Conservation (phyloP, 2,797 vertebrate genomes). For the Sebastes nivosus region DNA sequence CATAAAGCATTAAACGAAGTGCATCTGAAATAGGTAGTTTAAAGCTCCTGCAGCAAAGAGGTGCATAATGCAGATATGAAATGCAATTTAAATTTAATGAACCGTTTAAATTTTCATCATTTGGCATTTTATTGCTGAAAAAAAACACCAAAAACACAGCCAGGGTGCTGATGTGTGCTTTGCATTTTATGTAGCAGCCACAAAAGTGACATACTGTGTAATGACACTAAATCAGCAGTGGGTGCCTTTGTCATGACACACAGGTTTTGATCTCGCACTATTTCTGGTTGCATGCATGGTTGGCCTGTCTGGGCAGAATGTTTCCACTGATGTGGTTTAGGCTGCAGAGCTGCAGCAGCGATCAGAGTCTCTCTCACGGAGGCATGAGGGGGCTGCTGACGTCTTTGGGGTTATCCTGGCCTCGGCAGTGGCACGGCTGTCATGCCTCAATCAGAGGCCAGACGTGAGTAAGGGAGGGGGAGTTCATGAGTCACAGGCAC, state of each 20-base stretch:
- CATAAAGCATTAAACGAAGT: not conserved
- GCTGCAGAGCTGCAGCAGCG: slow-evolving; percentile 48
- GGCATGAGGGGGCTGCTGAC: slow-evolving; percentile 69
- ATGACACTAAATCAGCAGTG: slow-evolving; percentile 11
- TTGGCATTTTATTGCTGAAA: not conserved
- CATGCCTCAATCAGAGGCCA: slow-evolving; percentile 71
- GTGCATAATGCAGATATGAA: not conserved
- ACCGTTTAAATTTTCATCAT: not conserved
- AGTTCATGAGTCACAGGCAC: slow-evolving; percentile 60
- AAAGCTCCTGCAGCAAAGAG: not conserved
- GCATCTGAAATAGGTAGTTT: not conserved
- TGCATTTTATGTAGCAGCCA: not conserved
- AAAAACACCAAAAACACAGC: not conserved
- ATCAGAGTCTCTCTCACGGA: slow-evolving; percentile 68
- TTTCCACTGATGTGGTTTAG: slow-evolving; percentile 75
- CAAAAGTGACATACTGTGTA: slow-evolving; percentile 1
- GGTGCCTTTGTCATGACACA: slow-evolving; percentile 38
- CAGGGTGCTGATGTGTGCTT: not conserved
- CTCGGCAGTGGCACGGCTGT: slow-evolving; percentile 68
- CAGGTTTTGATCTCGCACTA: slow-evolving; percentile 55
- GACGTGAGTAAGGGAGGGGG: slow-evolving; percentile 56
- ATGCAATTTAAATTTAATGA: not conserved
- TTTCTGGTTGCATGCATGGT: slow-evolving; percentile 64
- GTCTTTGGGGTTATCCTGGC: slow-evolving; percentile 80
- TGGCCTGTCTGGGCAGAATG: slow-evolving; percentile 60